Percentiles rank a stretch among this genome's conserved stretches.
Evolutionary conservation across 92 coral and sea anemone genomes (phyloP).

Genomic region (Porites divaricata): DNA sequence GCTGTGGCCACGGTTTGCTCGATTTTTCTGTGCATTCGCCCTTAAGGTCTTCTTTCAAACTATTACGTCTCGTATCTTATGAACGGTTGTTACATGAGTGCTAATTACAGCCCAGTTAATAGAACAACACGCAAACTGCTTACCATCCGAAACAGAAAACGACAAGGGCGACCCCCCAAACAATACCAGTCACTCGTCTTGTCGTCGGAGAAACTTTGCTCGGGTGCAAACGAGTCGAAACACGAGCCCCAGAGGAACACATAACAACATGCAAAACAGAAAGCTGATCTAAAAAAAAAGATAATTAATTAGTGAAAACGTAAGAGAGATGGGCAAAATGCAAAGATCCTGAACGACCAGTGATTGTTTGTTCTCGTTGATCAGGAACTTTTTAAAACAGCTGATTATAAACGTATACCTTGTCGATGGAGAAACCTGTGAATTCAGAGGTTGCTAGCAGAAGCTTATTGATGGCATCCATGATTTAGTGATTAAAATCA

Average conservation of each 20-base stretch:
- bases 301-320: background rate
- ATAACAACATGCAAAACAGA: constrained; percentile 58
- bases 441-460: background rate
- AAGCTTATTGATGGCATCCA: constrained; percentile 1
- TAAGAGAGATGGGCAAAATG: background rate
- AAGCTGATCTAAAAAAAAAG: constrained; percentile 54
- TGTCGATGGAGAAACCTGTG: constrained; percentile 10
- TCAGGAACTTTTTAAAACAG: background rate
- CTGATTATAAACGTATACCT: background rate
- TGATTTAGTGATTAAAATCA: too few species aligned
- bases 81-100: too few species aligned
- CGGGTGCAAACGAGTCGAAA: constrained; percentile 73
- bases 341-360: too few species aligned
- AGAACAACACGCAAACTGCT: background rate
- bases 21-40: too few species aligned
- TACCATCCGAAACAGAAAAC: constrained; percentile 30
- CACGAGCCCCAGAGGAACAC: constrained; percentile 66
- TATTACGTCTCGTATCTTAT: too few species aligned
- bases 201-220: constrained; percentile 48
- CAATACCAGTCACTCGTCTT: constrained; percentile 61
- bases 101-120: background rate
- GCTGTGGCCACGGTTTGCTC: too few species aligned
- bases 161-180: constrained; percentile 64
- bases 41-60: too few species aligned
- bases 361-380: background rate